Base-by-base conservation (phyloP, 1,140 invertebrate species). In the Luehdorfia chinensis region DNA sequence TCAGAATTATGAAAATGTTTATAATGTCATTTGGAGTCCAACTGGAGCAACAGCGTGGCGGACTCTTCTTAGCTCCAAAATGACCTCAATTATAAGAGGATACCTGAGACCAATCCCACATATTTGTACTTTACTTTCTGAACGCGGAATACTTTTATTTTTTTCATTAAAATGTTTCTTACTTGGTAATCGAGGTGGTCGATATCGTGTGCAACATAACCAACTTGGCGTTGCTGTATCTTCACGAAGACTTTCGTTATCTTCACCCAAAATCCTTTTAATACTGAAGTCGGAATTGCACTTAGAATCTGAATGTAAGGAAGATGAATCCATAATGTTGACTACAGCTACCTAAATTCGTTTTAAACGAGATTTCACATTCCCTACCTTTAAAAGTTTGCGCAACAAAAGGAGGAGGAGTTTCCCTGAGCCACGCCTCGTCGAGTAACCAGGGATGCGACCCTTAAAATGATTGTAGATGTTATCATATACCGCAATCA, bases 131-230 rank as follows among this genome's bases (percentile, higher is more conserved):
- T n/a, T n/a, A n/a, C n/a, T n/a, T n/a, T n/a, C n/a, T n/a, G n/a
- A n/a, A n/a, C n/a, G n/a, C n/a, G n/a, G n/a, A n/a, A n/a, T n/a
- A n/a, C n/a, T n/a, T n/a, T n/a, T n/a, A n/a, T n/a, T n/a, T n/a
- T n/a, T n/a, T n/a, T n/a, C n/a, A n/a, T n/a, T n/a, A n/a, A n/a
- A n/a, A n/a, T n/a, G n/a, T n/a, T 21, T 66, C 90, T 92, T 89
- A 90, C 92, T 86, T 60, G 91, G 92, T 45, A 94, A 63, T 63
- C 92, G 93, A 2, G 93, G 93, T 2, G 93, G 93, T 55, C 90
- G 91, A 64, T 94, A 94, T 49, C 93, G 80, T 0, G 93, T 94
- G 59, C 93, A 94, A 43, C 91, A 90, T 16, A 94, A 74, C 93
- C 93, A 94, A 9, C 87, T 76, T 2, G 87, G 87, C 8, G 67